These are phyloP conservation scores for Collichthys lucidus DNA, from an alignment of 2,113 vertebrate genomes.

Conservation along the genomic window DNA sequence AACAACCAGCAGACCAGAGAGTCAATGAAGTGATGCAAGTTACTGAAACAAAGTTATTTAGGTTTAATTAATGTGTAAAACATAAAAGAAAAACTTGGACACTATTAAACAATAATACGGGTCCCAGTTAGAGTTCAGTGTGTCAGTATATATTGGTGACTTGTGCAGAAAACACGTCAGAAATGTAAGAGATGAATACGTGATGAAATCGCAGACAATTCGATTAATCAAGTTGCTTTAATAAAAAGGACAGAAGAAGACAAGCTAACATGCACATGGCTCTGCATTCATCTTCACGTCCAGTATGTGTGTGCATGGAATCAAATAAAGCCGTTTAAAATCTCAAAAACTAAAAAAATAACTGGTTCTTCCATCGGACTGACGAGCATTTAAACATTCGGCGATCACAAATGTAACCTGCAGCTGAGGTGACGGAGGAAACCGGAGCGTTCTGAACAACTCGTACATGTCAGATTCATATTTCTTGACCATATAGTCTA, in stretches of 20 bases:
- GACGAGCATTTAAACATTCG: background rate
- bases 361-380: background rate
- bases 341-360: background rate
- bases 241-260: background rate
- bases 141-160: background rate
- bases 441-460: constrained; percentile 10
- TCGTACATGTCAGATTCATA: constrained; percentile 62
- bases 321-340: background rate
- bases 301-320: background rate
- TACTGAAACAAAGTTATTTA: no score
- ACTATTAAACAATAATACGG: background rate
- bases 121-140: background rate
- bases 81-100: no score
- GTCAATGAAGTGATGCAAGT: no score
- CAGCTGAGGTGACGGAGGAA: background rate
- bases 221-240: background rate
- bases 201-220: background rate
- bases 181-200: background rate
- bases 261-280: background rate
- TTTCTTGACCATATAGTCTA: constrained; percentile 78
- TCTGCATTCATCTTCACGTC: background rate
- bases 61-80: no score
- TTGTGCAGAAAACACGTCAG: background rate
- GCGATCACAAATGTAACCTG: no score
- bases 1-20: no score